Percentiles rank a stretch among this genome's conserved stretches.
phyloP scores from a whole-genome alignment of 2,888 invertebrate genomes.

The Elmis aenea region DNA sequence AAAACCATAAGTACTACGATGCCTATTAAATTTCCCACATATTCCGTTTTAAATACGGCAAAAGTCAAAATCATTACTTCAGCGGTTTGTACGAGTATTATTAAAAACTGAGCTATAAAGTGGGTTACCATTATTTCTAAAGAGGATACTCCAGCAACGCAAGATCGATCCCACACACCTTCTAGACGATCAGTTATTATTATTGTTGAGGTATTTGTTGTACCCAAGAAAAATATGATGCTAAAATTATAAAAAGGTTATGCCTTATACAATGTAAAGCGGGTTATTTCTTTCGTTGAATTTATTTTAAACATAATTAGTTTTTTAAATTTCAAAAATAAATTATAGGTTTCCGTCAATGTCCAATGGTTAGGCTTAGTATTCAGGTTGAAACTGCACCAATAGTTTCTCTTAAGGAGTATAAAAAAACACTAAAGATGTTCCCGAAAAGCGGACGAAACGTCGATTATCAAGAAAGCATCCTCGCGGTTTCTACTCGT shows the following conservation, averaged over 20 bases:
- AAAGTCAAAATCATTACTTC: slow-evolving; percentile 60
- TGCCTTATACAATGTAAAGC: too few relatives aligned
- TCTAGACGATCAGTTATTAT: slow-evolving; percentile 76
- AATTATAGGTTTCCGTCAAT: too few relatives aligned
- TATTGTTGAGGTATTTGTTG: slow-evolving; percentile 75
- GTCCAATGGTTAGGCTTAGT: too few relatives aligned
- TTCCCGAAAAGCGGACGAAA: too few relatives aligned
- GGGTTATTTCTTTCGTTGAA: not conserved
- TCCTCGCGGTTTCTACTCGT: too few relatives aligned
- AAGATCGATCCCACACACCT: slow-evolving; percentile 82
- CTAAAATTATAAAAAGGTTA: slow-evolving; percentile 50
- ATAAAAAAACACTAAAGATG: too few relatives aligned
- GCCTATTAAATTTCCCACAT: slow-evolving; percentile 56
- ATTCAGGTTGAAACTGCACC: too few relatives aligned
- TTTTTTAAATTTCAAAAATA: too few relatives aligned
- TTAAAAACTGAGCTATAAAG: slow-evolving; percentile 65
- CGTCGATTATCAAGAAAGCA: too few relatives aligned
- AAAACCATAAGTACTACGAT: slow-evolving; percentile 62
- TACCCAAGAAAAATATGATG: slow-evolving; percentile 79
- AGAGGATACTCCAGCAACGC: slow-evolving; percentile 79
- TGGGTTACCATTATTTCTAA: slow-evolving; percentile 78
- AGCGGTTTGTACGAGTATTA: slow-evolving; percentile 67
- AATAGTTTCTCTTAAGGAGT: too few relatives aligned
- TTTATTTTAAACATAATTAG: too few relatives aligned
- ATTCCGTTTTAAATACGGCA: slow-evolving; percentile 56